A percentile compares a stretch with the other conserved stretches of the same genome.
phyloP scores from a whole-genome alignment of 2,888 invertebrate species.

The Brachyptera putata region DNA sequence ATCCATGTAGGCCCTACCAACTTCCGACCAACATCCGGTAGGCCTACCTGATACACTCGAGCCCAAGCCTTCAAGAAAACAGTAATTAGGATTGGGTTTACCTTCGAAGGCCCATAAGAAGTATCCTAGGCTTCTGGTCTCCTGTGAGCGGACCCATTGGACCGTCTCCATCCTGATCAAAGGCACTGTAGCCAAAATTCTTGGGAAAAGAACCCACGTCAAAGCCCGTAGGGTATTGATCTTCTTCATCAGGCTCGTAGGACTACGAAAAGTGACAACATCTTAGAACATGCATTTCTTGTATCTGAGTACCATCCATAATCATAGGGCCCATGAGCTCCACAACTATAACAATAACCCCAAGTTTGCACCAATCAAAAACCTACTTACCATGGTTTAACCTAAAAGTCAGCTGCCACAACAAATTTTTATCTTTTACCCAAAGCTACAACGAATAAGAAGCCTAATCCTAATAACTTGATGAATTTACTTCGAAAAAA shows the following conservation, averaged over 20 bases:
- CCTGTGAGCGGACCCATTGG: constrained; percentile 50
- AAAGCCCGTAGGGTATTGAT: constrained; percentile 47
- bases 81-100: too few species aligned
- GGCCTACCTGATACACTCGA: too few species aligned
- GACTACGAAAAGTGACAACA: constrained; percentile 39
- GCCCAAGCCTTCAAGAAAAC: too few species aligned
- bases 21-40: too few species aligned
- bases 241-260: constrained; percentile 46
- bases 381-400: not conserved
- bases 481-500: too few species aligned
- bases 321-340: not conserved
- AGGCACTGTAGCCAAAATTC: constrained; percentile 87
- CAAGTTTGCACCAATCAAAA: not conserved
- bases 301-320: not conserved
- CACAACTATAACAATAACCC: not conserved
- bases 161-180: constrained; percentile 74
- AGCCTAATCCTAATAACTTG: too few species aligned
- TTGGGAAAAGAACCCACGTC: constrained; percentile 77
- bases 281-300: too few species aligned
- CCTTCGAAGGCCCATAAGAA: constrained; percentile 92
- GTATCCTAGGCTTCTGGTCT: constrained; percentile 87
- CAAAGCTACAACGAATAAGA: too few species aligned
- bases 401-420: too few species aligned
- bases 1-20: too few species aligned
- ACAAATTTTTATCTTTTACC: too few species aligned